These are phyloP conservation scores for Stomatorhinus ivindoensis DNA, from an alignment of 2,113 vertebrate species.

Conservation along the genomic window DNA sequence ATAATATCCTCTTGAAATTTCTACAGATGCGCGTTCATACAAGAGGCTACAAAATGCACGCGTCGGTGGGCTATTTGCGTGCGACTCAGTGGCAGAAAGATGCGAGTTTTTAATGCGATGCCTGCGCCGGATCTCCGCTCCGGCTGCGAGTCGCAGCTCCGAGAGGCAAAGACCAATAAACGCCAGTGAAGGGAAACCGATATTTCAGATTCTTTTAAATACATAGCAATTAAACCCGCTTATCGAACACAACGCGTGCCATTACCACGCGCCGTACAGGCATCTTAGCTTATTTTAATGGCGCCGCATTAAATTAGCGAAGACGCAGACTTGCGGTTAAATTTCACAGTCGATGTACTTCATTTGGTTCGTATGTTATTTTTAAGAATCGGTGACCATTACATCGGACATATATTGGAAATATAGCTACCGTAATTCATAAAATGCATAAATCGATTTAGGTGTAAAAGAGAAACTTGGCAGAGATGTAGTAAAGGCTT, in stretches of 20 bases:
- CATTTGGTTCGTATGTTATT: neutral
- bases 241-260: neutral
- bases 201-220: neutral
- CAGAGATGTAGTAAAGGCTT: neutral
- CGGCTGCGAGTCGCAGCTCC: neutral
- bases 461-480: neutral
- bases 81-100: neutral
- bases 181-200: neutral
- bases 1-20: neutral
- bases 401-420: neutral
- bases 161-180: neutral
- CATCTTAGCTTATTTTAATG: neutral
- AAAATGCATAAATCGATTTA: neutral
- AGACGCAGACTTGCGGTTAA: neutral
- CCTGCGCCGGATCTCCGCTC: neutral
- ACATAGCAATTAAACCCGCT: neutral
- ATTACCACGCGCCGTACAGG: neutral
- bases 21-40: neutral
- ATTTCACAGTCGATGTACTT: neutral
- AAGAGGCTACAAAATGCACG: neutral
- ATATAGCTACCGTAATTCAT: neutral
- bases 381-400: neutral
- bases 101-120: neutral
- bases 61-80: neutral
- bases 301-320: neutral